Evolutionary conservation across 2,888 invertebrate species (phyloP), one percentile per base, ranked within the genome.

Genomic region (Latheticus oryzae): DNA sequence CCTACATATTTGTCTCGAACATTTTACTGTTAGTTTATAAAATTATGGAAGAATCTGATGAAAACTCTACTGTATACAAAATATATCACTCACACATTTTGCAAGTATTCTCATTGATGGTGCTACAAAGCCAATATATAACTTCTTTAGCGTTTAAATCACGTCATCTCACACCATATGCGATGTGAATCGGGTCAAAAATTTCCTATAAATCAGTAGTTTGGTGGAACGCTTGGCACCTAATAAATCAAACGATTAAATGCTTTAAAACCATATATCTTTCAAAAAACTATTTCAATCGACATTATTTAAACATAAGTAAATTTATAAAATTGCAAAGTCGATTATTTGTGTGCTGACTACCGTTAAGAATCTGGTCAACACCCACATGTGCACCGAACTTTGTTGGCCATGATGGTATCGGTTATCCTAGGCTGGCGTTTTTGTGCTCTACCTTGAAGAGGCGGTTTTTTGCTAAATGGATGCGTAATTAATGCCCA

Each of bases 191-290:
- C 21, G 35, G 50, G 50, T 50, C 50, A 50, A 50, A 50, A 52
- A 40, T 52, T 52, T 33, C 42, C 52, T 32, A 52, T 52, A 52
- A 52, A 52, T 52, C 52, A 42, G 24, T 37, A 52, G 32, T 42
- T 42, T 42, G 52, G 42, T 32, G 52, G 33, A 52, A 52, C 42
- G 12, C 42, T 52, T 52, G 52, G 42, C 52, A 42, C 38, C 32
- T 38, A 40, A 52, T 52, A 52, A 24, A 52, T 52, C 52, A 52
- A 21, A 8, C 32, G 52, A 52, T 52, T 52, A 52, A 52, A 42
- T 35, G 42, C 17, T 52, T 52, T 42, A 42, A 42, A 52, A 42
- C 42, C 42, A 42, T 52, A 52, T 52, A 42, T 52, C 52, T 42
- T 42, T 52, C 42, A 24, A 13, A 11, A 38, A 30, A 7, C 16